phyloP scores from a whole-genome alignment of 1,140 invertebrate species.

The Drosophila hydei region DNA sequence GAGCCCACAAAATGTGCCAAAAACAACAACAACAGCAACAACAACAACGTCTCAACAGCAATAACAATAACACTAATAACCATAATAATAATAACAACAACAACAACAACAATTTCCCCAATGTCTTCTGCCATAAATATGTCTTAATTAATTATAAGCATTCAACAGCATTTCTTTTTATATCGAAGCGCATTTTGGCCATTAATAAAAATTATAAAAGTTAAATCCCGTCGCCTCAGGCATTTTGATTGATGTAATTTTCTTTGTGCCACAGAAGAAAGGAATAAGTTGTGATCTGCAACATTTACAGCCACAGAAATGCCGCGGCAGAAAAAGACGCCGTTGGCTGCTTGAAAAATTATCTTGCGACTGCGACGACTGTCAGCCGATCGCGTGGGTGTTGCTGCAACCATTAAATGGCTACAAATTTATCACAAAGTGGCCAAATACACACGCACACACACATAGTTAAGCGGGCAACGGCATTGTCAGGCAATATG shows the following conservation, averaged over 20 bases:
- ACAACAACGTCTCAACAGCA: conserved; percentile 17
- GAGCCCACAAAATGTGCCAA: conserved; percentile 58
- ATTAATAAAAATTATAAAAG: conserved; percentile 48
- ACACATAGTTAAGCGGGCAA: conserved; percentile 2
- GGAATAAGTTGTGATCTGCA: conserved; percentile 24
- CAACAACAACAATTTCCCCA: conserved; percentile 21
- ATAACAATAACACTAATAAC: not conserved
- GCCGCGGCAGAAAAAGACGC: not conserved
- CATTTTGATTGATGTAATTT: conserved; percentile 55
- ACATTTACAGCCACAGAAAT: conserved; percentile 28
- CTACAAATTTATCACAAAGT: conserved; percentile 72
- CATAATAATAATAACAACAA: not conserved
- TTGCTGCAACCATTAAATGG: conserved; percentile 67
- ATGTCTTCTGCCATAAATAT: conserved; percentile 47
- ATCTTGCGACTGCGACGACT: conserved; percentile 32
- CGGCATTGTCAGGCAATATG: conserved; percentile 57
- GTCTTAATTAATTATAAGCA: conserved; percentile 50
- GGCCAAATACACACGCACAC: conserved; percentile 31
- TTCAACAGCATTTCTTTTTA: conserved; percentile 38
- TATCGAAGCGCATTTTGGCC: conserved; percentile 44
- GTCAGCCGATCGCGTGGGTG: conserved; percentile 63
- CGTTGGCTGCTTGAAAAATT: conserved; percentile 60
- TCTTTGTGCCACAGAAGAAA: conserved; percentile 2
- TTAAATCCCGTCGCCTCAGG: conserved; percentile 34
- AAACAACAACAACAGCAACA: conserved; percentile 37